Evolutionary conservation across 1,140 invertebrate genomes (phyloP).

Genomic region (Rhagoletis zephyria): DNA sequence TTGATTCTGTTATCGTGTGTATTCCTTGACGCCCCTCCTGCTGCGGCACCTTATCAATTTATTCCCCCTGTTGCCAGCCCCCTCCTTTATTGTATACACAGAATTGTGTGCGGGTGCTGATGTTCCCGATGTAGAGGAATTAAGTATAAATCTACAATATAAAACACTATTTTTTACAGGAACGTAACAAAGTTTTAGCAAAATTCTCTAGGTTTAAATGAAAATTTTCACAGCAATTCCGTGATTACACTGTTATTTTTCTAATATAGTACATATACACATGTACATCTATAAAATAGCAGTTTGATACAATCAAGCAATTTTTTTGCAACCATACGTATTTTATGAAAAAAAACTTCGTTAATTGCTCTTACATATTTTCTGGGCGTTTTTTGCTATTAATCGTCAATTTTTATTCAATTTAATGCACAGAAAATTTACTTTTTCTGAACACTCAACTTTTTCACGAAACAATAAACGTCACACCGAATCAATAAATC

Average conservation of each 20-base stretch:
- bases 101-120: conserved; percentile 27
- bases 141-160: neutral
- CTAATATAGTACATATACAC: too few species aligned
- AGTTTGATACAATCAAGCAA: too few species aligned
- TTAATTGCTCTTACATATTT: too few species aligned
- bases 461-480: conserved; percentile 40
- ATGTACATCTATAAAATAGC: too few species aligned
- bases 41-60: conserved; percentile 20
- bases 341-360: too few species aligned
- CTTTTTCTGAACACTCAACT: conserved; percentile 23
- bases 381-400: neutral
- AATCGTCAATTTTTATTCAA: neutral
- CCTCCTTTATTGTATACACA: conserved; percentile 41
- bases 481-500: conserved; percentile 50
- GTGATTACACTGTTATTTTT: too few species aligned
- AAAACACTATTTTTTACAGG: neutral
- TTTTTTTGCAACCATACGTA: too few species aligned
- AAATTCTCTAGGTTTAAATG: too few species aligned
- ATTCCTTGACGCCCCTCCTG: conserved; percentile 34
- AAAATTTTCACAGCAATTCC: too few species aligned
- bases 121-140: neutral
- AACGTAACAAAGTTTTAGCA: too few species aligned
- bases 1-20: conserved; percentile 42
- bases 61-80: conserved; percentile 26
- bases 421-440: conserved; percentile 20